Conservation (phyloP, 2,888 invertebrate species). For the Lobophora halterata region DNA sequence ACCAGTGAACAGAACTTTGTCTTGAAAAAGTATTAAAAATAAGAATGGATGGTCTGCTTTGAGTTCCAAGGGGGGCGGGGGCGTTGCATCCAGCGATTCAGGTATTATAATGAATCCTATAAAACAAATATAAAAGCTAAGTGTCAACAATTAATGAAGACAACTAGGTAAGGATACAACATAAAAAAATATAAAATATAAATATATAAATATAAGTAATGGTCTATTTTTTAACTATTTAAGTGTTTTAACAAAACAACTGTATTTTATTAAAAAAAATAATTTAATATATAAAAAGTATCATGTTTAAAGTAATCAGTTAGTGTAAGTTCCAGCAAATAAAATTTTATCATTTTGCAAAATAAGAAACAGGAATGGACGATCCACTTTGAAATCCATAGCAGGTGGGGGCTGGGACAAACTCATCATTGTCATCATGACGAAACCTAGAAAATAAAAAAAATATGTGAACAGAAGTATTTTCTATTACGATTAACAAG, state of each 20-base stretch:
- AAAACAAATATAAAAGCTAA: neutral
- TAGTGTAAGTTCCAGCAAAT: conserved; percentile 14
- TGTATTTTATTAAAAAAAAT: too few relatives aligned
- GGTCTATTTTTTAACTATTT: too few relatives aligned
- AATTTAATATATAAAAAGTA: too few relatives aligned
- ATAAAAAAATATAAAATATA: too few relatives aligned
- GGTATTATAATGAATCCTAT: neutral
- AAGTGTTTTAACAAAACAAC: too few relatives aligned
- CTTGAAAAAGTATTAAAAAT: conserved; percentile 21
- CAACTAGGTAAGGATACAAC: too few relatives aligned
- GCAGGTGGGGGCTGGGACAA: conserved; percentile 8
- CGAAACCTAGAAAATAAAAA: conserved; percentile 5
- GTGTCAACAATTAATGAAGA: too few relatives aligned
- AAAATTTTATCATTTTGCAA: conserved; percentile 22
- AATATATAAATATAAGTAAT: too few relatives aligned
- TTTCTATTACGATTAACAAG: too few relatives aligned
- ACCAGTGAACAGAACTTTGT: conserved; percentile 25
- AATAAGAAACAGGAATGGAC: conserved; percentile 28
- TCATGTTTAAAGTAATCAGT: neutral
- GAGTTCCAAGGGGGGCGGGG: conserved; percentile 16
- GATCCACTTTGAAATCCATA: conserved; percentile 22
- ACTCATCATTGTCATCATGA: conserved; percentile 4
- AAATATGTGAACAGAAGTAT: neutral
- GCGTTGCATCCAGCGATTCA: neutral
- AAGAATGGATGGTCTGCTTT: conserved; percentile 30